Base-by-base conservation (phyloP, 2,113 vertebrate species). In the Edolisoma coerulescens region DNA sequence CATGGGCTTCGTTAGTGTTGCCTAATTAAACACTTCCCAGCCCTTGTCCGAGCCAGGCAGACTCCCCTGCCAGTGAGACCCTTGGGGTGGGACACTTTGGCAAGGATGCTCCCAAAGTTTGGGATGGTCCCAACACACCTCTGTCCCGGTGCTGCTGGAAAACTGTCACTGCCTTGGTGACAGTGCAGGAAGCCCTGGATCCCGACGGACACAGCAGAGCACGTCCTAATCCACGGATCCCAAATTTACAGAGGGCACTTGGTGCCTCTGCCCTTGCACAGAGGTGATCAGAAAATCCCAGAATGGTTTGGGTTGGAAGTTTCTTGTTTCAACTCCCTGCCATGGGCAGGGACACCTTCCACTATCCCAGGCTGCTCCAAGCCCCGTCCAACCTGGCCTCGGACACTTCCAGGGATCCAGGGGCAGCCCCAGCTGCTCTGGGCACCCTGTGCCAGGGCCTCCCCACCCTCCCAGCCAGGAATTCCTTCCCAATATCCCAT, bases 391-490 rank as follows among this genome's bases (percentile, higher is more conserved):
- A 0, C 47, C n/a, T 69, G 61, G 30, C 30, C 61, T 68, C 2
- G 78, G 6, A 1, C 41, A 42, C 5, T 69, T 0, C 39, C 70
- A 83, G 21, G 79, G 54, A 47, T 76, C 33, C 74, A 45, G 70
- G 20, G 41, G 24, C 70, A 89, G 54, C 70, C 70, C 16, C 63
- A 90, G 79, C 21, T 69, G 0, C 41, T 89, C 41, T 89, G 63
- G n/a, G 5, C 11, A 61, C 0, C 7, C 39, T 32, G 21, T 68
- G 30, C 78, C 61, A 82, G 45, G 28, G 20, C 21, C 30, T 47
- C 0, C 0, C 9, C 24, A 22, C 5, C 53, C 45, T 76, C 61
- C 0, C 16, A 83, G 78, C 0, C 0, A 26, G 1, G 5, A 69
- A 61, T 35, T 61, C 0, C 22, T 42, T 49, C 26, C 32, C 22